These are phyloP conservation scores for Ecliptopera silaceata DNA, from an alignment of 2,888 invertebrate species.

Conservation along the genomic window DNA sequence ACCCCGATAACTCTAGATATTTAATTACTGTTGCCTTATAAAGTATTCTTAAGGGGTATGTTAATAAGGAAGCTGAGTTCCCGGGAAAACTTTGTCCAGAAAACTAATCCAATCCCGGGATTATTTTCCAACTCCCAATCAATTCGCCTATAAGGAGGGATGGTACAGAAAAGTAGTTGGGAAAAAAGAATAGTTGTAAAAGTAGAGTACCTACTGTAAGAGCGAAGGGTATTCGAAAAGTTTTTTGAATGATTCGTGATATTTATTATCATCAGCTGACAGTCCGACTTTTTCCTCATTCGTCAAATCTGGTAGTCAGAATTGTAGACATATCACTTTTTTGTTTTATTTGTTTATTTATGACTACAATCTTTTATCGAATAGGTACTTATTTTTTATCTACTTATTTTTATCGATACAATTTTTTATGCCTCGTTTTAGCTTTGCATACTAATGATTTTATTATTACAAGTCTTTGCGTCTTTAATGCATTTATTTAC, in stretches of 20 bases:
- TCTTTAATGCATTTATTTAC: neutral
- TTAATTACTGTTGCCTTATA: constrained; percentile 57
- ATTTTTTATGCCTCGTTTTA: too few relatives aligned
- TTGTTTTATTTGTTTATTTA: too few relatives aligned
- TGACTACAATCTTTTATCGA: too few relatives aligned
- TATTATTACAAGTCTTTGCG: too few relatives aligned
- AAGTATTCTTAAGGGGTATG: constrained; percentile 58
- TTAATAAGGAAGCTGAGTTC: constrained; percentile 60
- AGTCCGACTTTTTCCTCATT: too few relatives aligned
- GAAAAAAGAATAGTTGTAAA: constrained; percentile 23
- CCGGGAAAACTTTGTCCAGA: constrained; percentile 58
- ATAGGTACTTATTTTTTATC: too few relatives aligned
- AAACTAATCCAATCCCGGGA: constrained; percentile 71
- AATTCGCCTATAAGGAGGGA: constrained; percentile 70
- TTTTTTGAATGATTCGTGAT: constrained; percentile 2
- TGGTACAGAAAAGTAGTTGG: constrained; percentile 22
- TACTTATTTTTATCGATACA: too few relatives aligned
- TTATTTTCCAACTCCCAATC: constrained; percentile 73
- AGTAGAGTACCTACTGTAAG: constrained; percentile 5
- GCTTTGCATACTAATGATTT: too few relatives aligned
- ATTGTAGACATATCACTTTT: too few relatives aligned
- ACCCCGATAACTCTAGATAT: constrained; percentile 46
- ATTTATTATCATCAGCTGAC: neutral
- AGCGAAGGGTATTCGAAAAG: neutral
- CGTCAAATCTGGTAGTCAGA: too few relatives aligned